Percentiles rank a stretch among this genome's conserved stretches.
phyloP scores from a whole-genome alignment of 2,113 vertebrate genomes.

The Xenopus laevis region DNA sequence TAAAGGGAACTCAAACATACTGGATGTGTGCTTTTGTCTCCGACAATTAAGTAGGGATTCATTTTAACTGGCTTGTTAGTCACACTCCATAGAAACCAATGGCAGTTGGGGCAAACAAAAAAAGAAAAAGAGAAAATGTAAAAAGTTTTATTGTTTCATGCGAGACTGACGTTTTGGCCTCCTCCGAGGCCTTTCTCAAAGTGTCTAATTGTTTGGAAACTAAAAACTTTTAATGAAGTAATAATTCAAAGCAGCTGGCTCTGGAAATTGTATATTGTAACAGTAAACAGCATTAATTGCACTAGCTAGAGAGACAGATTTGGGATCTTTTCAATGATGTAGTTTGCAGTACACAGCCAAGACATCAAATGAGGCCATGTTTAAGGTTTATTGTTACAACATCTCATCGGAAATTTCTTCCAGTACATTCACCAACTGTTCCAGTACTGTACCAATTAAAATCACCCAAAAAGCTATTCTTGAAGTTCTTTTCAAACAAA shows the following conservation, averaged over 20 bases:
- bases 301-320: slow-evolving; percentile 7
- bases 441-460: background rate
- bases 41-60: slow-evolving; percentile 9
- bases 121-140: no score
- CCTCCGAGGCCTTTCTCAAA: no score
- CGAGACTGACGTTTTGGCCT: no score
- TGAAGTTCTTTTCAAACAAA: background rate
- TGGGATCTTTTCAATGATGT: slow-evolving; percentile 24
- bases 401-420: background rate
- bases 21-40: background rate
- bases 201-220: no score
- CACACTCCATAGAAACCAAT: slow-evolving; percentile 24
- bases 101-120: background rate
- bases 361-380: background rate
- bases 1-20: background rate
- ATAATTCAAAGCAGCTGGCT: slow-evolving; percentile 21
- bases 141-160: no score
- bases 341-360: background rate
- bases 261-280: slow-evolving; percentile 30
- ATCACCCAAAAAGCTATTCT: slow-evolving; percentile 5
- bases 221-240: slow-evolving; percentile 40
- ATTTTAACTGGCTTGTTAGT: slow-evolving; percentile 25
- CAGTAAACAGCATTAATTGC: slow-evolving; percentile 32
- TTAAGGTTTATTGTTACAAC: background rate
- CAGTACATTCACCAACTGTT: background rate